phyloP scores from a whole-genome alignment of 2,888 invertebrate genomes.

The Hemithea aestivaria region DNA sequence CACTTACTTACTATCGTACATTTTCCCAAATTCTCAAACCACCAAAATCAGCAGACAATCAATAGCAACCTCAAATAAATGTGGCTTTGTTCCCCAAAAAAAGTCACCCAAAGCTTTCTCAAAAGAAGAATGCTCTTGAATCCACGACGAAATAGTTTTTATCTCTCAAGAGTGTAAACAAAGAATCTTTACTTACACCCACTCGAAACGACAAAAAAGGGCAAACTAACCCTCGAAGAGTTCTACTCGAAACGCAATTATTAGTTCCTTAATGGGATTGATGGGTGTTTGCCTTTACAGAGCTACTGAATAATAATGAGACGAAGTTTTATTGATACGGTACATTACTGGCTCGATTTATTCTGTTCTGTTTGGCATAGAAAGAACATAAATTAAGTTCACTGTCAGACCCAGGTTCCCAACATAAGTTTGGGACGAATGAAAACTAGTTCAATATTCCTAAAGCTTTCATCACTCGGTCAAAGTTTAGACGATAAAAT shows the following conservation, averaged over 20 bases:
- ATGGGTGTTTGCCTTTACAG: conserved; percentile 32
- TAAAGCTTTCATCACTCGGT: neutral
- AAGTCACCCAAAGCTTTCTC: conserved; percentile 7
- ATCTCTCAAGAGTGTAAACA: conserved; percentile 49
- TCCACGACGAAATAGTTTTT: conserved; percentile 29
- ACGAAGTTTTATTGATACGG: conserved; percentile 21
- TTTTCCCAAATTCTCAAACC: neutral
- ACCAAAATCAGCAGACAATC: conserved; percentile 1
- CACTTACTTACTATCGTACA: too few species aligned
- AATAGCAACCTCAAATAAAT: neutral
- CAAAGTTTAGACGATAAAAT: conserved; percentile 1
- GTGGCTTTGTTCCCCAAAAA: neutral
- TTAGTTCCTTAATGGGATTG: conserved; percentile 48
- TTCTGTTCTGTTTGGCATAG: neutral
- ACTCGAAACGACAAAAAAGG: conserved; percentile 49
- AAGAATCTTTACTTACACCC: conserved; percentile 51
- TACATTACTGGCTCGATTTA: conserved; percentile 12
- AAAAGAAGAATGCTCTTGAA: conserved; percentile 22
- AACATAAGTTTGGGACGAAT: too few species aligned
- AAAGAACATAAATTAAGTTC: too few species aligned
- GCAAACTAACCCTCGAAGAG: conserved; percentile 33
- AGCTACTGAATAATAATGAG: conserved; percentile 32
- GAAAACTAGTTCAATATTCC: too few species aligned
- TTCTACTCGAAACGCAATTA: conserved; percentile 54
- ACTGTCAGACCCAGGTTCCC: too few species aligned